Evolutionary conservation across 2,113 vertebrate genomes (phyloP).

Genomic region (Circaetus gallicus): DNA sequence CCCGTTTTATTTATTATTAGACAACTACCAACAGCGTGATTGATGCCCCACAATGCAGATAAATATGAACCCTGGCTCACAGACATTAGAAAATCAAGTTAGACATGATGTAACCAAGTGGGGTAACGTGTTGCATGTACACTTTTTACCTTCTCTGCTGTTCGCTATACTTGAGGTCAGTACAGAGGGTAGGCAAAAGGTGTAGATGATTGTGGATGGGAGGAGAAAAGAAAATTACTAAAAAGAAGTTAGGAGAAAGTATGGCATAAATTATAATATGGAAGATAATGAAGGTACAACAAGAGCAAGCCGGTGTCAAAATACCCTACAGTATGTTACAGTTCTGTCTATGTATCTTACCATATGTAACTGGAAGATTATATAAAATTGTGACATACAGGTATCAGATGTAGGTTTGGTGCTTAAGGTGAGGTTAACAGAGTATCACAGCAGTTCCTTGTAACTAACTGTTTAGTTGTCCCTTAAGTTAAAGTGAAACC

Average conservation of each 20-base stretch:
- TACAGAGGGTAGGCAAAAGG: neutral
- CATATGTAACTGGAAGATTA: neutral
- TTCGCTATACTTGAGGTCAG: neutral
- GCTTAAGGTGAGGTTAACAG: neutral
- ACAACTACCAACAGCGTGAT: neutral
- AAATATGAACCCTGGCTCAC: neutral
- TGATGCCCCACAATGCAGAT: neutral
- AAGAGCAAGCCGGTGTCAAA: neutral
- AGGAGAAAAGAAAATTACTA: neutral
- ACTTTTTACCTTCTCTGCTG: neutral
- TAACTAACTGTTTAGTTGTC: neutral
- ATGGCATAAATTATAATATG: neutral
- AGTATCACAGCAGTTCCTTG: accelerated
- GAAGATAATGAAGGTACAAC: neutral
- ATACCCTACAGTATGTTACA: neutral
- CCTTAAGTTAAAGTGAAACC: neutral
- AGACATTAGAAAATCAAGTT: neutral
- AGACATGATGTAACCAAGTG: neutral
- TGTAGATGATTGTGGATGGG: neutral
- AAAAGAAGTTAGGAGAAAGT: neutral
- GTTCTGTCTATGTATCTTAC: neutral
- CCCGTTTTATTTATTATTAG: neutral
- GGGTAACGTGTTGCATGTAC: accelerated
- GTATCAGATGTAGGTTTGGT: neutral
- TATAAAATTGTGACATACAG: neutral